Evolutionary conservation across 1,140 invertebrate species (phyloP).

Genomic region (Batillaria attramentaria): DNA sequence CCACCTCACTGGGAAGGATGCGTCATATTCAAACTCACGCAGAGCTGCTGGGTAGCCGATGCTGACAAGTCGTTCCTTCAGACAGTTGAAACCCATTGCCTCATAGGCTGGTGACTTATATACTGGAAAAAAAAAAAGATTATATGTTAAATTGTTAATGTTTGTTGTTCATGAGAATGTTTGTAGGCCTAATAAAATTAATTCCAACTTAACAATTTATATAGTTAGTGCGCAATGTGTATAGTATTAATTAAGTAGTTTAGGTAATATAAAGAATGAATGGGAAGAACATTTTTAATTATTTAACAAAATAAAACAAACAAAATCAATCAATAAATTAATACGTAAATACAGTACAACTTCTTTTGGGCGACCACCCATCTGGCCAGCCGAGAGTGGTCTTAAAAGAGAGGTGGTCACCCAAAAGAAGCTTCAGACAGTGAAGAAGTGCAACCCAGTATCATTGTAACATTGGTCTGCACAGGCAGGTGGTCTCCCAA

Average conservation of each 20-base stretch:
- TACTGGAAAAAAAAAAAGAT: slow-evolving; percentile 53
- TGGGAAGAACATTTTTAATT: not conserved
- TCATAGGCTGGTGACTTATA: slow-evolving; percentile 76
- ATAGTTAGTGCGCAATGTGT: not conserved
- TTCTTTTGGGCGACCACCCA: too few relatives aligned
- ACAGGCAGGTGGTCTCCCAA: not conserved
- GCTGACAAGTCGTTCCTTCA: slow-evolving; percentile 90
- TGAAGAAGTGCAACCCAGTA: too few relatives aligned
- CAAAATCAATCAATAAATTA: not conserved
- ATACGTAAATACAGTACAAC: not conserved
- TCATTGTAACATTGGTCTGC: not conserved
- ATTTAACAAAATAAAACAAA: not conserved
- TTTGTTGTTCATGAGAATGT: not conserved
- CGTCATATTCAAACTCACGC: slow-evolving; percentile 95
- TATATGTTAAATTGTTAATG: not conserved
- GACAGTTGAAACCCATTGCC: slow-evolving; percentile 91
- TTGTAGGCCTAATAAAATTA: not conserved
- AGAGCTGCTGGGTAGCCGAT: slow-evolving; percentile 97
- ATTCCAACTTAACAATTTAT: not conserved
- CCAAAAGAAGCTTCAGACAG: too few relatives aligned
- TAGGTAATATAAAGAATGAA: too few relatives aligned
- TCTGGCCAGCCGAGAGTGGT: too few relatives aligned
- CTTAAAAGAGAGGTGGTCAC: too few relatives aligned
- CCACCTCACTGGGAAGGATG: slow-evolving; percentile 93
- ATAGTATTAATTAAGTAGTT: not conserved